Base-by-base conservation (phyloP, 1,140 invertebrate genomes). In the Drosophila kikkawai region DNA sequence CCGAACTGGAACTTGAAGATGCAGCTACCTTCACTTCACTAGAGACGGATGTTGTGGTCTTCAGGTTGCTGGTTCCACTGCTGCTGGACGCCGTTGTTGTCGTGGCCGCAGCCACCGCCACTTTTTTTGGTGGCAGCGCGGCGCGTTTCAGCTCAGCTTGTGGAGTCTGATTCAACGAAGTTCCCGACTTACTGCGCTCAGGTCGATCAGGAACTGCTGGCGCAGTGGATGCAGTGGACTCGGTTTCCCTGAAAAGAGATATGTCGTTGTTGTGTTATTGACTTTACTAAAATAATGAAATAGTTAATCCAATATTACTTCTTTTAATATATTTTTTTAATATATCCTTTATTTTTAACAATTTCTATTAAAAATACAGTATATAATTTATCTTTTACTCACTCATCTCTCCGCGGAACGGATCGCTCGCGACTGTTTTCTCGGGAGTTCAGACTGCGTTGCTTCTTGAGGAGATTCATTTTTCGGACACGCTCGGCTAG, bases 401-500 rank as follows among this genome's bases (percentile, higher is more conserved):
- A 87, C 84, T 88, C 84, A 45, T 90, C 91, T 53, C 78, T 81
- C 19, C 91, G 70, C 4, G 91, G 86, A 17, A 91, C 67, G 7
- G 92, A 92, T 26, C 92, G 77, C 71, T 95, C 94, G 74, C 93
- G 77, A 91, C 94, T 94, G 42, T 93, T 92, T 74, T 95, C 94
- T 70, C 93, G 64, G 80, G 94, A 94, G 42, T 93, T 93, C 48
- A 94, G 93, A 83, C 94, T 94, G 22, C 88, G 91, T 61, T 92
- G 91, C 41, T 93, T 92, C 90, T 95, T 95, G 17, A 95, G 92
- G 63, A 94, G 88, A 85, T 95, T 94, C 94, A 95, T 95, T 94
- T 95, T 95, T 79, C 94, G 93, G 51, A 95, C 94, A 78, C 94
- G 93, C 92, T 95, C 94, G 36, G 94, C 94, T 55, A 95, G 92